These are phyloP conservation scores for Mus pahari DNA, from an alignment of 2,113 vertebrate genomes.

Conservation along the genomic window DNA sequence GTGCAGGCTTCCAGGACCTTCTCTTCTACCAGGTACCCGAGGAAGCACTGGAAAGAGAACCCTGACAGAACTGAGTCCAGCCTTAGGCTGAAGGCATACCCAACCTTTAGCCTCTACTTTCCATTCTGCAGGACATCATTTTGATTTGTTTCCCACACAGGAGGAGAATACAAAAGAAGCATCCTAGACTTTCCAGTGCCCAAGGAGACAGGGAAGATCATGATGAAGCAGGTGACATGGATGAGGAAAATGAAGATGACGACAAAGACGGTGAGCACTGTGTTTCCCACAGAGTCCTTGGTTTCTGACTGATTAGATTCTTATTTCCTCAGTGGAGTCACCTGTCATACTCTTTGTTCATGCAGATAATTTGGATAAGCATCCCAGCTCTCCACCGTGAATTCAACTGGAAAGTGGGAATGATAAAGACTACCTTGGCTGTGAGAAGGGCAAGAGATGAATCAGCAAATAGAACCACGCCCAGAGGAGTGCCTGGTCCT, in stretches of 20 bases:
- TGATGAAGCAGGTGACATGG: neutral
- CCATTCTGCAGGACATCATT: neutral
- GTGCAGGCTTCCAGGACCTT: neutral
- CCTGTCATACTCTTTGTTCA: neutral
- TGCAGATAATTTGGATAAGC: neutral
- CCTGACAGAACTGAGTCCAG: neutral
- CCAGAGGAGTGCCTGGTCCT: neutral
- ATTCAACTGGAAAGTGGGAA: constrained; percentile 16
- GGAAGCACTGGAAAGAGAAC: neutral
- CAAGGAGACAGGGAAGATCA: neutral
- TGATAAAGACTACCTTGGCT: neutral
- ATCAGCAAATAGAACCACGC: neutral
- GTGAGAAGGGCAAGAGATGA: neutral
- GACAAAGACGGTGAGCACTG: neutral
- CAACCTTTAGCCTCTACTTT: neutral
- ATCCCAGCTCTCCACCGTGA: neutral
- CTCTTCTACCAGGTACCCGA: neutral
- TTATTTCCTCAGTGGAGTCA: neutral
- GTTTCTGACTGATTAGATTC: constrained; percentile 4
- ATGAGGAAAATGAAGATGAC: neutral
- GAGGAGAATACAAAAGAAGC: neutral
- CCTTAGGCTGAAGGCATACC: neutral
- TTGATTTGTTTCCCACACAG: neutral
- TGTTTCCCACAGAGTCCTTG: constrained; percentile 26
- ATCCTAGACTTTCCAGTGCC: neutral